Evolutionary conservation across 2,888 invertebrate species (phyloP).

Genomic region (Andrena minutula): DNA sequence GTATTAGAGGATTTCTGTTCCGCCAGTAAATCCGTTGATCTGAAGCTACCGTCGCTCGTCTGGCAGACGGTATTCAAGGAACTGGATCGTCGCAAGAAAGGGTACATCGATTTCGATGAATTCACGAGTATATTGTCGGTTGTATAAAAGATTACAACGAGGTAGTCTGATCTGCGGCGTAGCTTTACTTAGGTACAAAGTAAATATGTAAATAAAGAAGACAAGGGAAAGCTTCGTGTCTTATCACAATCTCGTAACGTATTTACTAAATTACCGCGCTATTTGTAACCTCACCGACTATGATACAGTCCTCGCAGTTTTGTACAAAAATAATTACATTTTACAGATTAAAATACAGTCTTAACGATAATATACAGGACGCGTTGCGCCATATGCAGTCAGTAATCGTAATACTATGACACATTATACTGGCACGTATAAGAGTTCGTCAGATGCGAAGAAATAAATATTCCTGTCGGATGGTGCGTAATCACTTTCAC

Average conservation of each 20-base stretch:
- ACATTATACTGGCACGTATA: slow-evolving; percentile 5
- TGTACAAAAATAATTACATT: slow-evolving; percentile 35
- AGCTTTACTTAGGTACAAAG: slow-evolving; percentile 13
- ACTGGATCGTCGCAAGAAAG: slow-evolving; percentile 61
- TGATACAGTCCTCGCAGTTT: slow-evolving; percentile 38
- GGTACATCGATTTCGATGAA: slow-evolving; percentile 63
- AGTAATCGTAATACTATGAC: slow-evolving; percentile 39
- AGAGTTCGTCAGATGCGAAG: slow-evolving; percentile 8
- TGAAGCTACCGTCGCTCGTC: slow-evolving; percentile 50
- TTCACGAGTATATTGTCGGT: slow-evolving; percentile 44
- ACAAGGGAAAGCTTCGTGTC: background rate
- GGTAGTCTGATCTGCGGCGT: slow-evolving; percentile 6
- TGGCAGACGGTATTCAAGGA: slow-evolving; percentile 65
- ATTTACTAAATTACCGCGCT: slow-evolving; percentile 6
- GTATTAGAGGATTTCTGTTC: slow-evolving; percentile 45
- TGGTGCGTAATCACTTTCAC: slow-evolving; percentile 47
- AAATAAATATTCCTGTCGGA: slow-evolving; percentile 51
- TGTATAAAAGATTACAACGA: slow-evolving; percentile 28
- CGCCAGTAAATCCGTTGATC: slow-evolving; percentile 45
- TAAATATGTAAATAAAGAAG: slow-evolving; percentile 21
- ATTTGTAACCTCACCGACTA: slow-evolving; percentile 14
- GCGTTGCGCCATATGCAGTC: slow-evolving; percentile 24
- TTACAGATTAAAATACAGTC: slow-evolving; percentile 35
- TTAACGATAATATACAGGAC: slow-evolving; percentile 17
- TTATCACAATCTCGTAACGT: slow-evolving; percentile 21